Percentiles rank a stretch among this genome's conserved stretches.
Conservation (phyloP, 2,797 vertebrate genomes). For the Dicrostonyx torquatus region DNA sequence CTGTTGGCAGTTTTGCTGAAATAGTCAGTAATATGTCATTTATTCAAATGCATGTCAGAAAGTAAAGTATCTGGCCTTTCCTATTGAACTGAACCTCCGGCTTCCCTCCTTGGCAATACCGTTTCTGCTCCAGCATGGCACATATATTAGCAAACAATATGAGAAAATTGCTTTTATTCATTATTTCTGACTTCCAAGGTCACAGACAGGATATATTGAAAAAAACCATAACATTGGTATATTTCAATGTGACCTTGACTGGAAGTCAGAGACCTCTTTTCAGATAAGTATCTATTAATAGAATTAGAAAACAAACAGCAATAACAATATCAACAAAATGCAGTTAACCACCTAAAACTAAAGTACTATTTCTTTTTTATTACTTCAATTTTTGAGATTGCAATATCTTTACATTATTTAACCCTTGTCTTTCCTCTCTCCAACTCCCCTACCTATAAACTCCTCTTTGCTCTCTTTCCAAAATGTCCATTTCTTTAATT, state of each 20-base stretch:
- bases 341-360: background rate
- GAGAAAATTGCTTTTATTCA: constrained; percentile 24
- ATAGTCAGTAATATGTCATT: constrained; percentile 64
- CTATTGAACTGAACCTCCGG: background rate
- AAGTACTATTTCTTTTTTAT: background rate
- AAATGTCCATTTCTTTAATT: background rate
- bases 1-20: constrained; percentile 40
- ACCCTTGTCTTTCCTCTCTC: background rate
- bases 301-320: background rate
- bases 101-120: background rate
- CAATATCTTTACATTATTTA: background rate
- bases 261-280: background rate
- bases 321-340: no score
- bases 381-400: background rate
- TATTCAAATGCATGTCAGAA: constrained; percentile 42
- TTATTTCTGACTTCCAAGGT: background rate
- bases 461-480: background rate
- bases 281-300: background rate
- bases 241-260: background rate
- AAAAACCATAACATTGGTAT: background rate
- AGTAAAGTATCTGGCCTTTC: constrained; percentile 51
- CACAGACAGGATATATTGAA: background rate
- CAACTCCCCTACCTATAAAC: background rate
- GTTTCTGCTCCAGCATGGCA: constrained; percentile 10
- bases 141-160: background rate